A percentile compares a stretch with the other conserved stretches of the same genome.
phyloP scores from a whole-genome alignment of 1,140 invertebrate species.

The Oscheius sp. region DNA sequence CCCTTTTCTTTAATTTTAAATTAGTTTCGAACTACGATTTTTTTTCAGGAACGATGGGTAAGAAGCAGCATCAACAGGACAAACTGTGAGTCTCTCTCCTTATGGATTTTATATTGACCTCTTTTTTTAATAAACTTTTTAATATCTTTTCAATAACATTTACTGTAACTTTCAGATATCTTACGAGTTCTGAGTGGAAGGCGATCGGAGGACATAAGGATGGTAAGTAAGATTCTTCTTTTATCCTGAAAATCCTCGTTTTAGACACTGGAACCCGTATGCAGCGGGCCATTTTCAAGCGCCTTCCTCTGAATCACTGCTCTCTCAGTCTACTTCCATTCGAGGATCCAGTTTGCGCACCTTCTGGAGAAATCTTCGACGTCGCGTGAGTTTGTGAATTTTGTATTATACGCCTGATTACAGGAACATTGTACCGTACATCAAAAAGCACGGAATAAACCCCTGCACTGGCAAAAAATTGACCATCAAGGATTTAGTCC shows the following conservation, averaged over 20 bases:
- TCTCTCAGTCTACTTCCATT: slow-evolving; percentile 85
- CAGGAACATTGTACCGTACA: slow-evolving; percentile 77
- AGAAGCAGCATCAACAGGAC: slow-evolving; percentile 60
- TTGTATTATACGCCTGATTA: slow-evolving; percentile 37
- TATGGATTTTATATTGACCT: too few relatives aligned
- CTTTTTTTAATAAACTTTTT: too few relatives aligned
- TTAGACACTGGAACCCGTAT: slow-evolving; percentile 49
- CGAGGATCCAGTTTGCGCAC: slow-evolving; percentile 81
- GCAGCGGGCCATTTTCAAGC: slow-evolving; percentile 73
- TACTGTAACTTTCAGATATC: slow-evolving; percentile 40
- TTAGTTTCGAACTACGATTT: too few relatives aligned
- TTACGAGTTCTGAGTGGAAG: slow-evolving; percentile 60
- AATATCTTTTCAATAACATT: slow-evolving; percentile 9
- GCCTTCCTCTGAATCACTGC: slow-evolving; percentile 80
- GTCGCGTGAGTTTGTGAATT: slow-evolving; percentile 66
- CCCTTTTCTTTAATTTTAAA: neutral
- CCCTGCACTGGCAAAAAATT: slow-evolving; percentile 87
- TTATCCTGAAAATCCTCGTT: slow-evolving; percentile 3
- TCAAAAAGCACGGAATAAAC: slow-evolving; percentile 90
- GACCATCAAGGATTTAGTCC: slow-evolving; percentile 79
- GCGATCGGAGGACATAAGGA: slow-evolving; percentile 59
- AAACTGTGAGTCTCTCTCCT: slow-evolving; percentile 45
- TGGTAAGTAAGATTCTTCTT: slow-evolving; percentile 30
- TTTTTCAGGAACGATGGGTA: slow-evolving; percentile 46
- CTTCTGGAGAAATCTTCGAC: slow-evolving; percentile 84